A percentile compares a stretch with the other conserved stretches of the same genome.
These are phyloP conservation scores for Hypomecis atomaria DNA, from an alignment of 2,888 invertebrate species.

Conservation along the genomic window DNA sequence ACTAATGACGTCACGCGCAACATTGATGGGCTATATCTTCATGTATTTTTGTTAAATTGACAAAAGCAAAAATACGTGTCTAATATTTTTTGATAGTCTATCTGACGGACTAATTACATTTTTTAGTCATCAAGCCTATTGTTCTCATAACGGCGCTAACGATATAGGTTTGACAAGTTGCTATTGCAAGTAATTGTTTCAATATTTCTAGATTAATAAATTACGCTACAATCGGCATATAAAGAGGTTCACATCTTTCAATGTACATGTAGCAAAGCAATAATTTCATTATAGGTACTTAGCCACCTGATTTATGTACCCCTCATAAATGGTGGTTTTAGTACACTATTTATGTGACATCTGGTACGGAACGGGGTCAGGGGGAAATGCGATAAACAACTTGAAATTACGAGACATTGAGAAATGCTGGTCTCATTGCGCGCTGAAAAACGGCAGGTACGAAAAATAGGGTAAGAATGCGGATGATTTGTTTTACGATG, in stretches of 20 bases:
- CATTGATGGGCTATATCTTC: too few species aligned
- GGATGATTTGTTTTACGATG: slow-evolving; percentile 15
- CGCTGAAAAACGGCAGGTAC: slow-evolving; percentile 30
- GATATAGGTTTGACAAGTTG: too few species aligned
- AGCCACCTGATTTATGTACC: slow-evolving; percentile 42
- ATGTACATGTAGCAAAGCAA: slow-evolving; percentile 29
- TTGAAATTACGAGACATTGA: slow-evolving; percentile 40
- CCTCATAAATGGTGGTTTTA: slow-evolving; percentile 43
- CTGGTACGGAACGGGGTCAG: slow-evolving; percentile 44
- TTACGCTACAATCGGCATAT: not conserved
- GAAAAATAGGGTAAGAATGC: slow-evolving; percentile 29
- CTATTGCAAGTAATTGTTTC: too few species aligned
- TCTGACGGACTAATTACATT: too few species aligned
- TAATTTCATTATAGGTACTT: slow-evolving; percentile 39
- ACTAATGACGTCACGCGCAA: too few species aligned
- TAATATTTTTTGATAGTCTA: too few species aligned
- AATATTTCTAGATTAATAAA: not conserved
- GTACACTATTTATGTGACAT: slow-evolving; percentile 46
- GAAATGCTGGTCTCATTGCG: slow-evolving; percentile 31
- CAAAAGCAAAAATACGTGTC: too few species aligned
- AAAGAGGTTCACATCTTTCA: not conserved
- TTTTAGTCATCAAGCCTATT: too few species aligned
- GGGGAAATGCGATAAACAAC: slow-evolving; percentile 42
- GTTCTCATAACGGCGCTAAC: too few species aligned
- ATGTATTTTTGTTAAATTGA: too few species aligned